These are phyloP conservation scores for Plodia interpunctella DNA, from an alignment of 1,140 invertebrate species.

Conservation along the genomic window DNA sequence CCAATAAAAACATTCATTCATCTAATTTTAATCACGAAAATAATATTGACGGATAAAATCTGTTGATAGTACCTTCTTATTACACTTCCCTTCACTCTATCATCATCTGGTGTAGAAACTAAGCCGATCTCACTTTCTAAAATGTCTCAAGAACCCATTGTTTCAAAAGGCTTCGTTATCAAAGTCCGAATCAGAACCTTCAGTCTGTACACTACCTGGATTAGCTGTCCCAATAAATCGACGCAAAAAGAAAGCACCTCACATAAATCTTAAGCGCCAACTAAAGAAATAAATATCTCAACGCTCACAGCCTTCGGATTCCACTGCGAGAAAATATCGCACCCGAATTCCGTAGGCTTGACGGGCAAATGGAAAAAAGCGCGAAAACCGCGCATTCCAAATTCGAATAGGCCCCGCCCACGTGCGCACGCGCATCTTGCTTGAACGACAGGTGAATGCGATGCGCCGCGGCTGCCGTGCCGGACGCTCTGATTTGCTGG, in stretches of 20 bases:
- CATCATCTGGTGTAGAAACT: not conserved
- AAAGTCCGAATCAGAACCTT: constrained; percentile 13
- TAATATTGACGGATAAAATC: too few relatives aligned
- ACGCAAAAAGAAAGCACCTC: constrained; percentile 32
- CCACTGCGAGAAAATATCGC: constrained; percentile 66
- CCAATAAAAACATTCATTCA: too few relatives aligned
- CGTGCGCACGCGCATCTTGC: constrained; percentile 41
- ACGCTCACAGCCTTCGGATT: constrained; percentile 59
- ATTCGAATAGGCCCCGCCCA: constrained; percentile 37
- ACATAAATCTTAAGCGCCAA: constrained; percentile 51
- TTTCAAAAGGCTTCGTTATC: not conserved
- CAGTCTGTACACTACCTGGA: constrained; percentile 40
- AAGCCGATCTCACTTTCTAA: not conserved
- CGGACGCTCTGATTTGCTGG: constrained; percentile 41
- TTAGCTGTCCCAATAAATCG: constrained; percentile 47
- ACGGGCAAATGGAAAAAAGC: constrained; percentile 59
- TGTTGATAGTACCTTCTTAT: too few relatives aligned
- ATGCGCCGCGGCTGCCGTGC: constrained; percentile 46
- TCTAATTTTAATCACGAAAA: too few relatives aligned
- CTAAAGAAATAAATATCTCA: constrained; percentile 57
- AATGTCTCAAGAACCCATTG: not conserved
- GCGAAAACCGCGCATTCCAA: constrained; percentile 48
- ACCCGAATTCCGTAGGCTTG: constrained; percentile 65
- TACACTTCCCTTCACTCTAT: not conserved
- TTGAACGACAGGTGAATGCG: constrained; percentile 62